phyloP scores from a whole-genome alignment of 2,113 vertebrate genomes.

The Cheirogaleus medius region DNA sequence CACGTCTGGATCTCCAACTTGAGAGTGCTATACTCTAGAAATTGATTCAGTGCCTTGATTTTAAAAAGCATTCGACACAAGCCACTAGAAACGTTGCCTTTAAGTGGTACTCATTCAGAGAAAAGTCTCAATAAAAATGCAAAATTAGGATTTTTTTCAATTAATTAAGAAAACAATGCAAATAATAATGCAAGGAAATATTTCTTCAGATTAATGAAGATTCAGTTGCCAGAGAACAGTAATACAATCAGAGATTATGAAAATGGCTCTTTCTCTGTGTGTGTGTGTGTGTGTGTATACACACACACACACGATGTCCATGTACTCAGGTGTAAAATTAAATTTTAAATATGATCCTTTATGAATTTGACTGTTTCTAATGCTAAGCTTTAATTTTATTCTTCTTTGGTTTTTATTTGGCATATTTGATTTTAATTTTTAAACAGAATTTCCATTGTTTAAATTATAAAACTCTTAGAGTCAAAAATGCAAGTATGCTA shows the following conservation, averaged over 20 bases:
- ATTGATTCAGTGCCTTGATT: not conserved
- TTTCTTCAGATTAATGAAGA: constrained; percentile 26
- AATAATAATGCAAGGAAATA: not conserved
- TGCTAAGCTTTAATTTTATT: not conserved
- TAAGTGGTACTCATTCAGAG: not conserved
- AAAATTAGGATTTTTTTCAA: not conserved
- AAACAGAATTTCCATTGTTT: not conserved
- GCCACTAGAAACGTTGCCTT: not conserved
- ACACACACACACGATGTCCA: too few relatives aligned
- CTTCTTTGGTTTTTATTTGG: constrained; percentile 40
- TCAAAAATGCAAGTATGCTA: not conserved
- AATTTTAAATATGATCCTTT: not conserved
- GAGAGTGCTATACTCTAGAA: not conserved
- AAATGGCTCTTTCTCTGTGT: not conserved
- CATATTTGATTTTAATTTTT: constrained; percentile 4
- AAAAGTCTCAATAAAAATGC: not conserved
- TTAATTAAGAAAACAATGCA: not conserved
- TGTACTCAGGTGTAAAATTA: not conserved
- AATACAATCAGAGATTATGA: not conserved
- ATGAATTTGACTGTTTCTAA: not conserved
- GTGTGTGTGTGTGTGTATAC: too few relatives aligned
- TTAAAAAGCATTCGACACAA: not conserved
- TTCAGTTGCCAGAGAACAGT: not conserved
- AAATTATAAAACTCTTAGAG: not conserved
- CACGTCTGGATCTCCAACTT: not conserved